phyloP scores from a whole-genome alignment of 1,140 invertebrate genomes.

The Sitobion miscanthi region DNA sequence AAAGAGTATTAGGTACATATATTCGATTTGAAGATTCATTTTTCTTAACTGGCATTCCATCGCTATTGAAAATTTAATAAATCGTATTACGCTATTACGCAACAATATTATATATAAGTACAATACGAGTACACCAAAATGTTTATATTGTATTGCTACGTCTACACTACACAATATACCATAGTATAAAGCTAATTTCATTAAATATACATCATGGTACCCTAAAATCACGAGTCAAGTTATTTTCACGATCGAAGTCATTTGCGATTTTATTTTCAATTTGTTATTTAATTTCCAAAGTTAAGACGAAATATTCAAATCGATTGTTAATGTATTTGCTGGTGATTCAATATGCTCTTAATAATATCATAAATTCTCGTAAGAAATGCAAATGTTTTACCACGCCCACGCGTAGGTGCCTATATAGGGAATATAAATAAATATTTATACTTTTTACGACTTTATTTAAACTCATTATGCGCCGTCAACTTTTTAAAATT shows the following conservation, averaged over 20 bases:
- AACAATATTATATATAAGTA: not conserved
- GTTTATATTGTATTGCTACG: too few species aligned
- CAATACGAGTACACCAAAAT: too few species aligned
- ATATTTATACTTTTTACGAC: not conserved
- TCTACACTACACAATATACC: too few species aligned
- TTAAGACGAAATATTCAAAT: not conserved
- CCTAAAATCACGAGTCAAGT: not conserved
- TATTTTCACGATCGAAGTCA: not conserved
- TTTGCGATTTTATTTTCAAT: slow-evolving; percentile 7
- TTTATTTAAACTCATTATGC: not conserved
- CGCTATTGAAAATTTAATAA: not conserved
- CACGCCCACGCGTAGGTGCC: not conserved
- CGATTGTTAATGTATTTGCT: not conserved
- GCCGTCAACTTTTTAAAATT: not conserved
- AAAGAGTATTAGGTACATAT: not conserved
- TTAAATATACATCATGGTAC: not conserved
- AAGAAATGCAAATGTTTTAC: not conserved
- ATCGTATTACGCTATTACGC: not conserved
- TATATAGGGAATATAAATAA: not conserved
- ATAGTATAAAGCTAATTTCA: not conserved
- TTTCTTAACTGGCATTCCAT: not conserved
- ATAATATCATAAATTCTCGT: not conserved
- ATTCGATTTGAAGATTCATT: not conserved
- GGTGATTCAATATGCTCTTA: not conserved
- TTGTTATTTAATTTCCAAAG: not conserved